phyloP scores from a whole-genome alignment of 1,140 invertebrate genomes.

The Drusus annulatus region DNA sequence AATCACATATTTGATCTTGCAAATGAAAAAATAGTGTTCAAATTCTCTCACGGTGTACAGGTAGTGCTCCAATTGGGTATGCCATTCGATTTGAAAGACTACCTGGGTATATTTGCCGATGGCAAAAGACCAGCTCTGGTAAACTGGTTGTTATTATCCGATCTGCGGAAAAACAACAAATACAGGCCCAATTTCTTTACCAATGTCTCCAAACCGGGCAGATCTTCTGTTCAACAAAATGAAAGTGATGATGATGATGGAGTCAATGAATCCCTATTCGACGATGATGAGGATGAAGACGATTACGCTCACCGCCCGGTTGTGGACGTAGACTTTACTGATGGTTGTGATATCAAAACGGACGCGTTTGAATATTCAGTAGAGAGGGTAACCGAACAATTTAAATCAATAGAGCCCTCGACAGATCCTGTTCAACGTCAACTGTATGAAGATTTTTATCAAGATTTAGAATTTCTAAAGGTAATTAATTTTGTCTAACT shows the following conservation, averaged over 20 bases:
- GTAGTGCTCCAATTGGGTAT: not conserved
- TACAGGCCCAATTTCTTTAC: not conserved
- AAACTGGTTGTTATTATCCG: slow-evolving; percentile 40
- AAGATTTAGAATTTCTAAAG: not conserved
- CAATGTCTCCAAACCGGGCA: not conserved
- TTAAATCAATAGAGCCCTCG: not conserved
- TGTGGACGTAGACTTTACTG: not conserved
- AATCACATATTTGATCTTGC: slow-evolving; percentile 32
- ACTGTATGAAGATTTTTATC: not conserved
- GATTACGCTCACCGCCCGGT: not conserved
- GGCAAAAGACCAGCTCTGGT: slow-evolving; percentile 19
- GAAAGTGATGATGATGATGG: not conserved
- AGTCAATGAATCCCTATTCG: not conserved
- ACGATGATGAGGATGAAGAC: not conserved
- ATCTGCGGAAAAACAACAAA: slow-evolving; percentile 48
- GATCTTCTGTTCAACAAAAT: not conserved
- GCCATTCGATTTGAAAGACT: not conserved
- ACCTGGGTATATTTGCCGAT: slow-evolving; percentile 10
- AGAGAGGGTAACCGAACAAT: not conserved
- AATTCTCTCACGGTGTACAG: not conserved
- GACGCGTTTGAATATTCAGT: not conserved
- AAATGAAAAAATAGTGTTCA: not conserved
- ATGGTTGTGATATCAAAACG: not conserved
- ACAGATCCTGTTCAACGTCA: not conserved
- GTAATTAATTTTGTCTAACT: not conserved